These are phyloP conservation scores for Serinus canaria DNA, from an alignment of 2,113 vertebrate genomes.

Conservation along the genomic window DNA sequence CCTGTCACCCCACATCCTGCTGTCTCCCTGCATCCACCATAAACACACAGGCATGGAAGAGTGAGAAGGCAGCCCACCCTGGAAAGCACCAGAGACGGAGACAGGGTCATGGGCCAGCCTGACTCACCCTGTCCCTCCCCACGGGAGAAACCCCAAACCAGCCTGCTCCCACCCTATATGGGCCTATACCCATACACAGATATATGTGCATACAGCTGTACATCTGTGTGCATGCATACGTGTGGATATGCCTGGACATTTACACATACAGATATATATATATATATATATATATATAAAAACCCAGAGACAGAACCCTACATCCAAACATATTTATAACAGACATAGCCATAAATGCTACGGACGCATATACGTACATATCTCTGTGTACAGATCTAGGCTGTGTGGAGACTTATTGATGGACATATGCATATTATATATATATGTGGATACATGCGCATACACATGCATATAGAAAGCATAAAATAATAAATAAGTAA, in stretches of 20 bases:
- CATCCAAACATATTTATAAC: background rate
- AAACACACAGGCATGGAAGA: background rate
- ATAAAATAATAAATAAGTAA: background rate
- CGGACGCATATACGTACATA: fast-evolving
- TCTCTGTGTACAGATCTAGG: no score
- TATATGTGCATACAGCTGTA: background rate
- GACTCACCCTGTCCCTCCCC: background rate
- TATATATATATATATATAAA: fast-evolving
- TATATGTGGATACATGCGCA: background rate
- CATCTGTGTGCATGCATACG: background rate
- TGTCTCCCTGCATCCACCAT: background rate
- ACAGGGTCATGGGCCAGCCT: background rate
- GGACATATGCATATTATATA: background rate
- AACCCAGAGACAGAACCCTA: background rate
- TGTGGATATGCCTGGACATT: background rate
- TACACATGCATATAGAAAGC: background rate
- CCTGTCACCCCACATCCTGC: background rate
- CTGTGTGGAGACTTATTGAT: fast-evolving
- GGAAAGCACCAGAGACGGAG: background rate
- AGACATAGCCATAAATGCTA: background rate
- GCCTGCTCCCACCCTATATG: background rate
- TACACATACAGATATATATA: fast-evolving
- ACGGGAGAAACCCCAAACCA: background rate
- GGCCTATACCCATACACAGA: background rate
- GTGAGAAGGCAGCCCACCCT: background rate